phyloP scores from a whole-genome alignment of 2,888 invertebrate genomes.

The Cecidostiba fungosa region DNA sequence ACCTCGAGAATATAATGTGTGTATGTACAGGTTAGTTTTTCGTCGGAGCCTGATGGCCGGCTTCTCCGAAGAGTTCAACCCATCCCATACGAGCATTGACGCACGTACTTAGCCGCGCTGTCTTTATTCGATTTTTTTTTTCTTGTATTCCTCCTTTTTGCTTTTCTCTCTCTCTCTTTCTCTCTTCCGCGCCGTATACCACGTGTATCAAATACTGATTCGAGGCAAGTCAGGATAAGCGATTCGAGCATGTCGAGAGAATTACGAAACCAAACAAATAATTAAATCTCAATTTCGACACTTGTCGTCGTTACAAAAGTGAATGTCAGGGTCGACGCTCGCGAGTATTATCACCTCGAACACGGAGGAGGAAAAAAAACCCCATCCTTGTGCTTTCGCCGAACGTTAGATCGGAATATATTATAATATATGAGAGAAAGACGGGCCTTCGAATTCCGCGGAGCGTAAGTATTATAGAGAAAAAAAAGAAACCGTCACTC shows the following conservation, averaged over 20 bases:
- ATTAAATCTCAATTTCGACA: neutral
- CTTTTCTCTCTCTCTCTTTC: neutral
- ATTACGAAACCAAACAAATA: conserved; percentile 17
- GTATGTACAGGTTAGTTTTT: conserved; percentile 17
- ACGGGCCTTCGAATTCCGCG: conserved; percentile 32
- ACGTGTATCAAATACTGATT: conserved; percentile 1
- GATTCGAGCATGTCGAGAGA: neutral
- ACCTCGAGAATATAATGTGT: neutral
- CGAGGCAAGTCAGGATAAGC: neutral
- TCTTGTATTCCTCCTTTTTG: neutral
- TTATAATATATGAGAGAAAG: neutral
- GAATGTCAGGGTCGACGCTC: neutral
- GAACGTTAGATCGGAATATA: neutral
- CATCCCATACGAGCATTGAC: conserved; percentile 30
- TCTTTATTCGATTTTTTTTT: neutral
- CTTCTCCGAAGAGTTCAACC: conserved; percentile 8
- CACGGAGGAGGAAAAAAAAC: neutral
- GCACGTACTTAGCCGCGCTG: conserved; percentile 19
- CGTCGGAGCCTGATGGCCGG: neutral
- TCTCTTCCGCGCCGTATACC: neutral
- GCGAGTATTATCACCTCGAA: neutral
- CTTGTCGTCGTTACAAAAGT: neutral
- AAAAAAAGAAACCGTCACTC: conserved; percentile 38
- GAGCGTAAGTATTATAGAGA: neutral
- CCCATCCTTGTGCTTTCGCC: neutral